Conservation (phyloP, 2,797 vertebrate genomes). For the Lutjanus campechanus region DNA sequence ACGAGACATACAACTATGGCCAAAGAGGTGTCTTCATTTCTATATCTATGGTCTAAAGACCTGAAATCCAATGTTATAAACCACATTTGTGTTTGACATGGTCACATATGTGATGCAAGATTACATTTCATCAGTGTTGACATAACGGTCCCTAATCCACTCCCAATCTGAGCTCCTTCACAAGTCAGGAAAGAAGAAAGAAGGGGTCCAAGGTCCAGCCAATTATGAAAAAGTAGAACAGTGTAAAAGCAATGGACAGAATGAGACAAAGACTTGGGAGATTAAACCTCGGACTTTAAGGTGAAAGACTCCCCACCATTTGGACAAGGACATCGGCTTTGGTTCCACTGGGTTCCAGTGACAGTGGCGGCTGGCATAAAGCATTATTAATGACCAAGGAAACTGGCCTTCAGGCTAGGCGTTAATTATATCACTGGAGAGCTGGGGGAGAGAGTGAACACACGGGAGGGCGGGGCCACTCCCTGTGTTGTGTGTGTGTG, state of each 20-base stretch:
- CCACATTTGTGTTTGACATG: neutral
- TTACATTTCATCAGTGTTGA: constrained; percentile 15
- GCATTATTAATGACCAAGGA: constrained; percentile 87
- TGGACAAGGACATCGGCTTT: constrained; percentile 82
- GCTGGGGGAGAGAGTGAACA: constrained; percentile 69
- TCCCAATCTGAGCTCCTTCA: neutral
- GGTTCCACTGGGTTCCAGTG: constrained; percentile 81
- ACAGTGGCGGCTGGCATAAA: constrained; percentile 83
- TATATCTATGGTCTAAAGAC: neutral
- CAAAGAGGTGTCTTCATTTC: too few species aligned
- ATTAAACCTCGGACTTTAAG: constrained; percentile 63
- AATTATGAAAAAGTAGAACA: constrained; percentile 56
- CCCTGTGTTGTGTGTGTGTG: constrained; percentile 47
- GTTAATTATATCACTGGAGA: constrained; percentile 88
- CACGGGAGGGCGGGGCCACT: constrained; percentile 69
- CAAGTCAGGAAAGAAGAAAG: constrained; percentile 20
- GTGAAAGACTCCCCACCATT: constrained; percentile 75
- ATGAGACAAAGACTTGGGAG: constrained; percentile 63
- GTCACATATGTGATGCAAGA: neutral
- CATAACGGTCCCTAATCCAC: neutral
- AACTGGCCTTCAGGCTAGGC: constrained; percentile 84
- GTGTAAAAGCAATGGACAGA: constrained; percentile 36
- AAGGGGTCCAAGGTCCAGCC: constrained; percentile 25
- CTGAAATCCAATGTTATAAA: constrained; percentile 1
- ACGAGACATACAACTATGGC: too few species aligned